phyloP scores from a whole-genome alignment of 2,797 vertebrate species.

The Rhynchotus rufescens region DNA sequence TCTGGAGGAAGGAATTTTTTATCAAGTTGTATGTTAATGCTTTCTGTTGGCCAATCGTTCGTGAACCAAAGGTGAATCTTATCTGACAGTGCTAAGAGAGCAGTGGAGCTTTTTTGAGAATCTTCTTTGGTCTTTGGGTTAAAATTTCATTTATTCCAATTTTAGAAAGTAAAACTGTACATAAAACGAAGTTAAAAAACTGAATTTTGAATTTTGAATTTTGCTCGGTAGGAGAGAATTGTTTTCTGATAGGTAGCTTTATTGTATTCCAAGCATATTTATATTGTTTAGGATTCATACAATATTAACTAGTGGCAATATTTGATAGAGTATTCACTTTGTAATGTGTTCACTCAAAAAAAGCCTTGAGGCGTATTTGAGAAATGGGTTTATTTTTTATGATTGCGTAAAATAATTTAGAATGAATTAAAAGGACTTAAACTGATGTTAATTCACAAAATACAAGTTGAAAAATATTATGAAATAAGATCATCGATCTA shows the following conservation, averaged over 20 bases:
- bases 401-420: background rate
- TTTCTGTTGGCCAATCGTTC: background rate
- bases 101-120: rapidly evolving
- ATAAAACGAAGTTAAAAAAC: background rate
- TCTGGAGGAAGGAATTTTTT: background rate
- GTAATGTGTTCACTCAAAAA: background rate
- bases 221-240: background rate
- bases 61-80: background rate
- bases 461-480: background rate
- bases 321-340: background rate
- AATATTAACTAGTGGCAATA: background rate
- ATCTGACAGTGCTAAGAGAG: background rate
- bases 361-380: background rate
- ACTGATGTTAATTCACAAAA: background rate
- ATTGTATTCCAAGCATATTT: background rate
- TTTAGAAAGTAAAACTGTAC: background rate
- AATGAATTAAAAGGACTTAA: background rate
- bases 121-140: background rate
- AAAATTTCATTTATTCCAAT: rapidly evolving
- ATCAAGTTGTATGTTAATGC: background rate
- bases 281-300: background rate
- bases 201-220: no score
- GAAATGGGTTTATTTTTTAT: background rate
- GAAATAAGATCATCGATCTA: background rate
- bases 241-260: background rate